Conservation (phyloP, 2,797 vertebrate species). For the Rhabdophis nuchalis region DNA sequence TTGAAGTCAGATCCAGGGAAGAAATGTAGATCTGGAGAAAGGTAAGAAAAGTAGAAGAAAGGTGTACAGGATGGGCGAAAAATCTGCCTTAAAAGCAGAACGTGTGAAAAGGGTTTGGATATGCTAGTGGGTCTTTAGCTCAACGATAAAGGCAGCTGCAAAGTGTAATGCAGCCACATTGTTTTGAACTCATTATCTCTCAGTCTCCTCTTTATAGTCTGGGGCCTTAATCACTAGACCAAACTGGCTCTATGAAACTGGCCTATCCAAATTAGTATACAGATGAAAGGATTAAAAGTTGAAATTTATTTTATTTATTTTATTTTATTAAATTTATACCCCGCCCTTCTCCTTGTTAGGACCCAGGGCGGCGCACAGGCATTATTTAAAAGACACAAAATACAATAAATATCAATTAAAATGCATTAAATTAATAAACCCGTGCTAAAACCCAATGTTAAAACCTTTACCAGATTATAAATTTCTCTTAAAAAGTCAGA, state of each 20-base stretch:
- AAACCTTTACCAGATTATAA: no score
- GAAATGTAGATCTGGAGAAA: neutral
- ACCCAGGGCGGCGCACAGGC: no score
- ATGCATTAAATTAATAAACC: no score
- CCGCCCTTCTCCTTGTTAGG: no score
- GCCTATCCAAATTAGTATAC: neutral
- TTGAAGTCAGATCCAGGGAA: neutral
- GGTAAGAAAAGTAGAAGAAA: neutral
- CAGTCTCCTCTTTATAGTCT: neutral
- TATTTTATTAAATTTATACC: no score
- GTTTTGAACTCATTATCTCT: neutral
- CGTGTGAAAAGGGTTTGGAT: neutral
- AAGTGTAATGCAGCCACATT: neutral
- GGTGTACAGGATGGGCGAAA: neutral
- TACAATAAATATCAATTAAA: no score
- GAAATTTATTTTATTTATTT: no score
- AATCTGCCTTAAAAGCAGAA: neutral
- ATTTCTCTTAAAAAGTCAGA: no score
- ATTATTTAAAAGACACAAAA: no score
- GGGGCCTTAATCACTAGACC: neutral
- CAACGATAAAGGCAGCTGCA: neutral
- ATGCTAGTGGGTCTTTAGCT: neutral
- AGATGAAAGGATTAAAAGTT: no score
- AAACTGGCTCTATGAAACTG: neutral
- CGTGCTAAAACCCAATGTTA: no score